Conservation (phyloP, 2,797 vertebrate genomes). For the Knipowitschia caucasica region DNA sequence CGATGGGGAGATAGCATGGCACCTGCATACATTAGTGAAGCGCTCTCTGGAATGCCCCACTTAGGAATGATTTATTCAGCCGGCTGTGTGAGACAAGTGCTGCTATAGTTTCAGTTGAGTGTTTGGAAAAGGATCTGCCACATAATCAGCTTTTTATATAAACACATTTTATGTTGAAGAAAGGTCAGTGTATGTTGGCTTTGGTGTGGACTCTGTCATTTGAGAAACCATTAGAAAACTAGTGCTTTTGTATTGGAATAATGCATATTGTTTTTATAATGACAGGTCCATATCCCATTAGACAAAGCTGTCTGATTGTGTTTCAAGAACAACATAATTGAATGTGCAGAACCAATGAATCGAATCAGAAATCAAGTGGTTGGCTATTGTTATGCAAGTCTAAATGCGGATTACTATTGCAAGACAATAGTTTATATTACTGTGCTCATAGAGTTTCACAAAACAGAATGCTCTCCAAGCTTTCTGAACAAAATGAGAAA, state of each 20-base stretch:
- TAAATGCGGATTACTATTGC: no score
- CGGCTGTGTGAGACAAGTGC: background rate
- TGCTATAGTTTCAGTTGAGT: background rate
- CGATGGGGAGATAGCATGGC: conserved; percentile 34
- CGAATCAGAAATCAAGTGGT: no score
- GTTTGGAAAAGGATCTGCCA: conserved; percentile 3
- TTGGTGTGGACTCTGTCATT: background rate
- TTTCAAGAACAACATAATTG: background rate
- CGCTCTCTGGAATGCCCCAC: conserved; percentile 12
- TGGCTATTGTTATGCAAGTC: background rate
- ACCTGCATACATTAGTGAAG: conserved; percentile 46
- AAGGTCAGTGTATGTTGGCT: conserved; percentile 9
- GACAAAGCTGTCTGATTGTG: background rate
- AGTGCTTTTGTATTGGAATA: background rate
- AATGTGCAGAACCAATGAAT: background rate
- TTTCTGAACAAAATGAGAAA: no score
- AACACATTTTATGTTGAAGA: conserved; percentile 9
- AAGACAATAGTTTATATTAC: no score
- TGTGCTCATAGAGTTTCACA: no score
- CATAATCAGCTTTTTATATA: conserved; percentile 14
- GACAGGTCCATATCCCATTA: no score
- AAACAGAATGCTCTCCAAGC: no score
- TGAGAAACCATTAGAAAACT: background rate
- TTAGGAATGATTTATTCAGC: conserved; percentile 10
- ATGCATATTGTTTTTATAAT: no score